Conservation (phyloP, 1,140 invertebrate species). For the Leptinotarsa lineolata region DNA sequence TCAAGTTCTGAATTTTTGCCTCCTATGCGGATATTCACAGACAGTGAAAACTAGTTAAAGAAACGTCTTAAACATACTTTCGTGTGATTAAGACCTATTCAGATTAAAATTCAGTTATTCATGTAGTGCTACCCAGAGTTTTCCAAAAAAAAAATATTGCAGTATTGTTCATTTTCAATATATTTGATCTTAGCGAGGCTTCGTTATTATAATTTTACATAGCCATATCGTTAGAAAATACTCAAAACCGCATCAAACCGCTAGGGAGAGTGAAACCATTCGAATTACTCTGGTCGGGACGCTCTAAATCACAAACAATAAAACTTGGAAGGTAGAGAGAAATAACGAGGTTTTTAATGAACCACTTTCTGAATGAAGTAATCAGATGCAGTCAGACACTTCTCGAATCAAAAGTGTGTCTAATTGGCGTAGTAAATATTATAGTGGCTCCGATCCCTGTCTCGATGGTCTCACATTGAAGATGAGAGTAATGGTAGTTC, state of each 20-base stretch:
- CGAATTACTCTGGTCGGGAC: background rate
- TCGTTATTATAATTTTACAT: background rate
- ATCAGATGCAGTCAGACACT: background rate
- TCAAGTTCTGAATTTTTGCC: too few relatives aligned
- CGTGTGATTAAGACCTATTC: too few relatives aligned
- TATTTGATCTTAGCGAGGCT: background rate
- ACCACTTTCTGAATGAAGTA: slow-evolving; percentile 1
- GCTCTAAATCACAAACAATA: slow-evolving; percentile 4
- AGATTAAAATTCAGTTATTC: too few relatives aligned
- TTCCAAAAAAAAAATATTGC: too few relatives aligned
- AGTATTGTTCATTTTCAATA: background rate
- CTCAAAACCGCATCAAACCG: background rate
- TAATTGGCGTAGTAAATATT: background rate
- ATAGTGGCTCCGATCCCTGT: background rate
- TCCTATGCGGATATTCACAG: too few relatives aligned
- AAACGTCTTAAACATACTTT: too few relatives aligned
- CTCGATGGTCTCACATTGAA: background rate
- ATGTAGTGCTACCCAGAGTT: too few relatives aligned
- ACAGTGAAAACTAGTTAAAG: too few relatives aligned
- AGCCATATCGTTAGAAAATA: background rate
- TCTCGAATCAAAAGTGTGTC: background rate
- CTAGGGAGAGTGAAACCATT: background rate
- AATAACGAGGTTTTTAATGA: slow-evolving; percentile 2
- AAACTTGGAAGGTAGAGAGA: background rate
- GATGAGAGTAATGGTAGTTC: background rate